These are phyloP conservation scores for Poecilia wingei DNA, from an alignment of 2,797 vertebrate species.

Conservation along the genomic window DNA sequence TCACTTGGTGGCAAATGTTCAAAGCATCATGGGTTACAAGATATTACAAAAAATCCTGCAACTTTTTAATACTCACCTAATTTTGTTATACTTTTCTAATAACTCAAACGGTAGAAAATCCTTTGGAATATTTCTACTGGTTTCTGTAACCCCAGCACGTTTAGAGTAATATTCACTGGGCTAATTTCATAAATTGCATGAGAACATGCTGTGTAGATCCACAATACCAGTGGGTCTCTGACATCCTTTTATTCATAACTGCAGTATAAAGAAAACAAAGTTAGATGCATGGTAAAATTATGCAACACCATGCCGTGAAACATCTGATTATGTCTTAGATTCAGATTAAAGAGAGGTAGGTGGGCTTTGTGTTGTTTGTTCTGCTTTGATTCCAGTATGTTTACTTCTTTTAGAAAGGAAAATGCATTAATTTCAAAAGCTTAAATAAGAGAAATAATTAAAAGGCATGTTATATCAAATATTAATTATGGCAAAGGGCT, in stretches of 20 bases:
- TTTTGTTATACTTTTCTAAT: background rate
- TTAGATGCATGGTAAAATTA: background rate
- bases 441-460: background rate
- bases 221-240: constrained; percentile 2
- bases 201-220: constrained; percentile 15
- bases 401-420: background rate
- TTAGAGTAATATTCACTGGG: constrained; percentile 9
- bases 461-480: constrained; percentile 5
- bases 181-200: constrained; percentile 17
- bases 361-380: constrained; percentile 1
- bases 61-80: background rate
- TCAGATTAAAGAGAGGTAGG: background rate
- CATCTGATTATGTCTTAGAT: constrained; percentile 17
- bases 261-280: background rate
- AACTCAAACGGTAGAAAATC: background rate
- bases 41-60: background rate
- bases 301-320: constrained; percentile 10
- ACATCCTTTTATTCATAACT: constrained; percentile 27
- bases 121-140: background rate
- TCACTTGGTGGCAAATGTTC: background rate
- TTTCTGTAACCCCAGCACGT: background rate
- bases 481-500: background rate
- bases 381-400: background rate
- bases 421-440: background rate
- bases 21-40: background rate